Percentiles rank a stretch among this genome's conserved stretches.
These are phyloP conservation scores for Myathropa florea DNA, from an alignment of 2,888 invertebrate genomes.

Conservation along the genomic window DNA sequence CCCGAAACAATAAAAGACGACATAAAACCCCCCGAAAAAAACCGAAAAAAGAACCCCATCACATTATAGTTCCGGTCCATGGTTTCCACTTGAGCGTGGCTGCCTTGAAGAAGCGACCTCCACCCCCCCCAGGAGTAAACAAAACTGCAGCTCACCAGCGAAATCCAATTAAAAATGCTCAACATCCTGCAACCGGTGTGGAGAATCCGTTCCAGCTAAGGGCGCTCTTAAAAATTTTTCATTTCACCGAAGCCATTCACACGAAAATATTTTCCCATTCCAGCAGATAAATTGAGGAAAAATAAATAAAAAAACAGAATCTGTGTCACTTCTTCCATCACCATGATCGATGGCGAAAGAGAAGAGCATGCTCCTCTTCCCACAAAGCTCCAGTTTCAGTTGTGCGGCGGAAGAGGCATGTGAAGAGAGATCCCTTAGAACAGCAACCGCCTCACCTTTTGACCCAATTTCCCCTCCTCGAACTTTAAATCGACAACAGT, in stretches of 20 bases:
- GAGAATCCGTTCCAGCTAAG: not conserved
- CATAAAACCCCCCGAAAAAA: too few relatives aligned
- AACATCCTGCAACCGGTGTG: not conserved
- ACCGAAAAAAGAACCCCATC: too few relatives aligned
- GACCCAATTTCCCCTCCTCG: constrained; percentile 57
- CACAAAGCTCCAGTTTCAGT: not conserved
- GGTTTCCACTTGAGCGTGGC: not conserved
- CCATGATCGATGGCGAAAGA: constrained; percentile 21
- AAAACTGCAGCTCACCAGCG: not conserved
- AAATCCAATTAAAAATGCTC: not conserved
- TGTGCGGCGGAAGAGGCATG: not conserved
- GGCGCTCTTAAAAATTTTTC: not conserved
- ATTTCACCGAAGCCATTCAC: not conserved
- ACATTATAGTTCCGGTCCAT: not conserved
- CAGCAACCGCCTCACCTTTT: constrained; percentile 64
- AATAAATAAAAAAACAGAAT: constrained; percentile 18
- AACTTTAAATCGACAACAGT: constrained; percentile 49
- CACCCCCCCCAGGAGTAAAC: not conserved
- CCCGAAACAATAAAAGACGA: not conserved
- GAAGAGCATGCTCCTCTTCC: not conserved
- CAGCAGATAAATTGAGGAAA: not conserved
- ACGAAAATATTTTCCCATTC: not conserved
- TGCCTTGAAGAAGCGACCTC: not conserved
- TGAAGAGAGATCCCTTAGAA: constrained; percentile 61
- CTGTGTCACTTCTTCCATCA: constrained; percentile 51